Conservation (phyloP, 2,888 invertebrate genomes). For the Hemicrepidius hirtus region DNA sequence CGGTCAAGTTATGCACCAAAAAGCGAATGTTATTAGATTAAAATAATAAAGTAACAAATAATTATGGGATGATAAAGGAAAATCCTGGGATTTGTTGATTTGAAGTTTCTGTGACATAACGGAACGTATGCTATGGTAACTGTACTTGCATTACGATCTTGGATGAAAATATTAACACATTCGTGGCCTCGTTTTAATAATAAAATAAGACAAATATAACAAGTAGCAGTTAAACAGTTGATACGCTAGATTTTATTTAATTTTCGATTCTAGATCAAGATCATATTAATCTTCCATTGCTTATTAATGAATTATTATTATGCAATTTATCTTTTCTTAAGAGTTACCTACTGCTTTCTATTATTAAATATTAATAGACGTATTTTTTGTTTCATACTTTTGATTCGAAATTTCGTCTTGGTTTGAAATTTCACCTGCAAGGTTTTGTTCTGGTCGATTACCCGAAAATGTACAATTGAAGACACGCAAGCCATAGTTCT, state of each 20-base stretch:
- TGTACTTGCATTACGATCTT: constrained; percentile 63
- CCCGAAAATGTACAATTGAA: too few relatives aligned
- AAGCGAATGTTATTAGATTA: background rate
- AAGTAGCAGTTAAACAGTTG: constrained; percentile 10
- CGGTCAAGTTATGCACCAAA: background rate
- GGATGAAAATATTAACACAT: constrained; percentile 64
- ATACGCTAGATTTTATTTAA: constrained; percentile 3
- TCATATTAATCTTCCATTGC: too few relatives aligned
- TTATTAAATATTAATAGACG: too few relatives aligned
- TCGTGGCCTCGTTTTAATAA: constrained; percentile 57
- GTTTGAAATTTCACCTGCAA: too few relatives aligned
- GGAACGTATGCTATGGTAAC: constrained; percentile 60
- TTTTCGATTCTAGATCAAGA: background rate
- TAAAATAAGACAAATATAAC: constrained; percentile 42
- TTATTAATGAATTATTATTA: too few relatives aligned
- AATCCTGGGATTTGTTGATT: constrained; percentile 45
- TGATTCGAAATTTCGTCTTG: too few relatives aligned
- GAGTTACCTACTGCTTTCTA: too few relatives aligned
- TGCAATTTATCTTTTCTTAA: too few relatives aligned
- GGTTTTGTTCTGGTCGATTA: too few relatives aligned
- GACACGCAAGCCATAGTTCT: too few relatives aligned
- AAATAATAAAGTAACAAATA: background rate
- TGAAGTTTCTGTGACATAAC: constrained; percentile 61
- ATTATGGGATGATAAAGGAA: background rate
- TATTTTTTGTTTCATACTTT: too few relatives aligned